Conservation (phyloP, 1,140 invertebrate genomes). For the Cydia fagiglandana region DNA sequence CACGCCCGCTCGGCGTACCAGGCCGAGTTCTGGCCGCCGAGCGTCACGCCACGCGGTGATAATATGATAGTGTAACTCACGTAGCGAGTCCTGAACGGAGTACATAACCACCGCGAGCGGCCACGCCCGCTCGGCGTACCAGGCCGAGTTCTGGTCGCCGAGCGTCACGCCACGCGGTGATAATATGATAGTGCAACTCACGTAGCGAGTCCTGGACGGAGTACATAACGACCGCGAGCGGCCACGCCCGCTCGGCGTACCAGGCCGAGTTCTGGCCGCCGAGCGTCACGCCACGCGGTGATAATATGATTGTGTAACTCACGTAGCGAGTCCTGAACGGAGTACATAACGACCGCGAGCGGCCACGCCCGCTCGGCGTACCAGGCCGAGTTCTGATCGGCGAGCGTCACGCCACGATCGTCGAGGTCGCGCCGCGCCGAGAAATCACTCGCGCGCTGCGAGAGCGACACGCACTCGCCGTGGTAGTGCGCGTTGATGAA, state of each 20-base stretch:
- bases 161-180: no score
- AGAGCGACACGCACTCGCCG: constrained; percentile 48
- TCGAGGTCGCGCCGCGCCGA: constrained; percentile 26
- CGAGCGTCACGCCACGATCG: neutral
- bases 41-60: no score
- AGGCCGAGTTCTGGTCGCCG: no score
- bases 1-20: no score
- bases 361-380: constrained; percentile 53
- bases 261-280: constrained; percentile 44
- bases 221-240: no score
- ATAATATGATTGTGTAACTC: no score
- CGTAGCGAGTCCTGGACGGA: no score
- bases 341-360: constrained; percentile 57
- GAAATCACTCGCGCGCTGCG: constrained; percentile 22
- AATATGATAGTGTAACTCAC: constrained; percentile 46
- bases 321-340: constrained; percentile 45
- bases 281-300: neutral
- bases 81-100: no score
- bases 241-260: no score
- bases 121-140: no score
- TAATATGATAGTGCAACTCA: constrained; percentile 42
- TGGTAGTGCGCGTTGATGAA: constrained; percentile 61
- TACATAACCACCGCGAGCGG: no score
- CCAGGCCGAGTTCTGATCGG: constrained; percentile 42
- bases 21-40: no score